phyloP scores from a whole-genome alignment of 1,140 invertebrate genomes.

The Apocrypta bakeri region DNA sequence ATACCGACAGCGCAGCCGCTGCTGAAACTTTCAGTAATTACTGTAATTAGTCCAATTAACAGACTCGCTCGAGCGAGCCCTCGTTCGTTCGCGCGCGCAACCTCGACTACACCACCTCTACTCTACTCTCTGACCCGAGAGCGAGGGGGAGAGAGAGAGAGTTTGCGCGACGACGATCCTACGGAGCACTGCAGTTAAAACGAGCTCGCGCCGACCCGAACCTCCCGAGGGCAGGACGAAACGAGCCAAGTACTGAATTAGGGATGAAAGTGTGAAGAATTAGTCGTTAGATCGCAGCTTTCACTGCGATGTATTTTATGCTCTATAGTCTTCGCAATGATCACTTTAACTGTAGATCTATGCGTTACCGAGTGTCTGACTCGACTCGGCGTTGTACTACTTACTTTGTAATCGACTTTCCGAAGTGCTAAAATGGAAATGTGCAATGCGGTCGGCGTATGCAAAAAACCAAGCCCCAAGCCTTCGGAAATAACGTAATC shows the following conservation, averaged over 20 bases:
- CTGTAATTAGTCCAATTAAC: slow-evolving; percentile 75
- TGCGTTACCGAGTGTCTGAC: not conserved
- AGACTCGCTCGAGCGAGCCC: slow-evolving; percentile 70
- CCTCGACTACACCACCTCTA: slow-evolving; percentile 47
- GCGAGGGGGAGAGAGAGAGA: not conserved
- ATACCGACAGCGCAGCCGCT: slow-evolving; percentile 49
- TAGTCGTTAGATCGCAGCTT: not conserved
- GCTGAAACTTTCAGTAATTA: slow-evolving; percentile 75
- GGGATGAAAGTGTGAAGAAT: slow-evolving; percentile 46
- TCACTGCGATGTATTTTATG: too few relatives aligned
- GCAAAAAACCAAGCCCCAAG: too few relatives aligned
- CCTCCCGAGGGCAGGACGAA: not conserved
- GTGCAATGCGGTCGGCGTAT: too few relatives aligned
- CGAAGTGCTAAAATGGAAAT: too few relatives aligned
- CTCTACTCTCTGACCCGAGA: not conserved
- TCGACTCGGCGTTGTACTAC: not conserved
- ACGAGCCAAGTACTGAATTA: slow-evolving; percentile 39
- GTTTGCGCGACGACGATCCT: slow-evolving; percentile 31
- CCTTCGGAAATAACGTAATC: too few relatives aligned
- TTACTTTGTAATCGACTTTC: not conserved
- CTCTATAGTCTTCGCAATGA: too few relatives aligned
- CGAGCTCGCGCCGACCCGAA: not conserved
- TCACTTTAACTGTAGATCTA: too few relatives aligned
- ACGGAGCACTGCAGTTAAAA: slow-evolving; percentile 21
- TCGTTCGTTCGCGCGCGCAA: slow-evolving; percentile 46